A percentile compares a stretch with the other conserved stretches of the same genome.
phyloP scores from a whole-genome alignment of 1,140 invertebrate species.

The Nixonia krombeini region DNA sequence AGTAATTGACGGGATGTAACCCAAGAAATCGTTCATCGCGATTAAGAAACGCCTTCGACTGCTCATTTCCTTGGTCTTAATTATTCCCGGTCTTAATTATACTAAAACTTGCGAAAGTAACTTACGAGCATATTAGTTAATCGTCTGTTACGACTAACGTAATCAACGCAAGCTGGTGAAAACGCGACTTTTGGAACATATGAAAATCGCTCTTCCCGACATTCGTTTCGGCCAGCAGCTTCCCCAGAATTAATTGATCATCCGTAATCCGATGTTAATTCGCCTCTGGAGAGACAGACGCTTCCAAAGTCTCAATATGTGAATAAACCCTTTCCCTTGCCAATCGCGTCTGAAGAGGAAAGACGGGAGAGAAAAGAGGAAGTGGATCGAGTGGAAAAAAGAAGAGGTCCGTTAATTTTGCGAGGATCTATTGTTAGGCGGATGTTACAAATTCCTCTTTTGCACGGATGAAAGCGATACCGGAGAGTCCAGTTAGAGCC shows the following conservation, averaged over 20 bases:
- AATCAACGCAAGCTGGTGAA: no score
- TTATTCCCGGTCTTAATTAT: slow-evolving; percentile 37
- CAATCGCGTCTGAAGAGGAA: no score
- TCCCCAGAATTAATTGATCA: no score
- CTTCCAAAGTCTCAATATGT: no score
- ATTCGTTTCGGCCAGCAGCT: no score
- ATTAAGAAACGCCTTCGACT: slow-evolving; percentile 44
- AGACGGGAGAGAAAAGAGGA: no score
- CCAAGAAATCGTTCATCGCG: slow-evolving; percentile 48
- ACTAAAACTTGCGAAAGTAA: slow-evolving; percentile 46
- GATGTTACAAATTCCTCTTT: slow-evolving; percentile 1
- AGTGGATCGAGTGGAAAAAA: slow-evolving; percentile 5
- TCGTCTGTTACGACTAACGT: slow-evolving; percentile 36
- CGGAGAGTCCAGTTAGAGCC: not conserved
- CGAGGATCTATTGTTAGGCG: not conserved
- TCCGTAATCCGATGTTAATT: no score
- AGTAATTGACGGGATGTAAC: slow-evolving; percentile 48
- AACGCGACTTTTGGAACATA: no score
- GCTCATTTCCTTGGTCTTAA: slow-evolving; percentile 43
- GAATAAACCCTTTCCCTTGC: no score
- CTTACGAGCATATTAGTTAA: slow-evolving; percentile 39
- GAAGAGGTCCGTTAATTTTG: no score
- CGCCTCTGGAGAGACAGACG: no score
- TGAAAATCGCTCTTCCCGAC: no score
- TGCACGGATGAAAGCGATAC: not conserved